Conservation (phyloP, 2,797 vertebrate genomes). For the Chaunax sp. region DNA sequence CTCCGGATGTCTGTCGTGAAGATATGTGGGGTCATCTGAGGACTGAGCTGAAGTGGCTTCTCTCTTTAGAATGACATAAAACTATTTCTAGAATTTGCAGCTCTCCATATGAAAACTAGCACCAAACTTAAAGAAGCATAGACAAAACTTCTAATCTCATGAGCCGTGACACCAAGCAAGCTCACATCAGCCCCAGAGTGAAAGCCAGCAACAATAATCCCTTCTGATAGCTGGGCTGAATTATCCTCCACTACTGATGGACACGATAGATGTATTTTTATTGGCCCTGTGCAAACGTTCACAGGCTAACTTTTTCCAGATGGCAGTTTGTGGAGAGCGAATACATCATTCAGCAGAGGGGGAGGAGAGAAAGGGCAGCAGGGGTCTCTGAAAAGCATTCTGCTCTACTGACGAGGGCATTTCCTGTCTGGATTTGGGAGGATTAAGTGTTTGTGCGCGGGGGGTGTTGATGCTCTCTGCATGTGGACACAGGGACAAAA, state of each 20-base stretch:
- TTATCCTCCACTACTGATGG: constrained; percentile 42
- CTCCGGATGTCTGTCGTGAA: constrained; percentile 38
- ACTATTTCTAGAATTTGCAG: not conserved
- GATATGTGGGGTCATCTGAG: constrained; percentile 10
- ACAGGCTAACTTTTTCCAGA: constrained; percentile 78
- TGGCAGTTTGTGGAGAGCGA: constrained; percentile 66
- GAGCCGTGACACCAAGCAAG: constrained; percentile 44
- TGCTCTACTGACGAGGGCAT: constrained; percentile 75
- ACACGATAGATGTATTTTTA: constrained; percentile 57
- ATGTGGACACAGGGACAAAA: constrained; percentile 43
- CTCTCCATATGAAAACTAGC: not conserved
- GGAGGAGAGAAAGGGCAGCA: constrained; percentile 43
- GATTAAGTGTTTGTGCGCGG: constrained; percentile 70
- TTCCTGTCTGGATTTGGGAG: constrained; percentile 79
- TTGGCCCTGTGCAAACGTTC: constrained; percentile 66
- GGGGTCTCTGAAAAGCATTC: constrained; percentile 78
- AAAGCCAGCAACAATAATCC: constrained; percentile 27
- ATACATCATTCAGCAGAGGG: constrained; percentile 61
- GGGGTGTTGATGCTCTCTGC: constrained; percentile 45
- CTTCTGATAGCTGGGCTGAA: constrained; percentile 20
- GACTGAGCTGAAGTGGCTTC: not conserved
- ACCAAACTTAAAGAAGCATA: constrained; percentile 7
- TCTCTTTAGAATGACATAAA: not conserved
- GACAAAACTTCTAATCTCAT: constrained; percentile 21
- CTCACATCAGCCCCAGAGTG: constrained; percentile 12